These are phyloP conservation scores for Achroia grisella DNA, from an alignment of 1,140 invertebrate species.

Conservation along the genomic window DNA sequence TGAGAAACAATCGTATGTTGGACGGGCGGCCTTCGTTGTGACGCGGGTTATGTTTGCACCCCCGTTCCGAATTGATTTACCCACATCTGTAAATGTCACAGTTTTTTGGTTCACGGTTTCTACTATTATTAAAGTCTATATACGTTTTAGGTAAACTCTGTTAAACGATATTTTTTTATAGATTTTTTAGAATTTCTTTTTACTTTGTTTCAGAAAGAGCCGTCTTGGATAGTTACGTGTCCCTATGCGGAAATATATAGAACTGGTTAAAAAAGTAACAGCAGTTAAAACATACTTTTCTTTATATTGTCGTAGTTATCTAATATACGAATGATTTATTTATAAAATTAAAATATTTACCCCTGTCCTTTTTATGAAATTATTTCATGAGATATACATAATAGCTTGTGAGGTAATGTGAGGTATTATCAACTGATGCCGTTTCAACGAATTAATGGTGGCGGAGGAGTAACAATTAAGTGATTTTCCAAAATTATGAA, in stretches of 20 bases:
- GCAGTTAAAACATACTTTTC: not conserved
- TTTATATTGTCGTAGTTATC: too few species aligned
- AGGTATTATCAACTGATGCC: not conserved
- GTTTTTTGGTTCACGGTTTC: slow-evolving; percentile 26
- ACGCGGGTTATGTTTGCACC: slow-evolving; percentile 54
- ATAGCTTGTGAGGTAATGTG: too few species aligned
- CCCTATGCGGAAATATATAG: slow-evolving; percentile 22
- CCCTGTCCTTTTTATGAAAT: too few species aligned
- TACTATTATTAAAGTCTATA: slow-evolving; percentile 22
- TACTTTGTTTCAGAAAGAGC: slow-evolving; percentile 20
- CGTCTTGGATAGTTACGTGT: slow-evolving; percentile 17
- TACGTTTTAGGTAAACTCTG: not conserved
- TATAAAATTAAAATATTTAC: too few species aligned
- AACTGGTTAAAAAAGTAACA: slow-evolving; percentile 19
- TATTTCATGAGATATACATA: too few species aligned
- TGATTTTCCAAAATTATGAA: too few species aligned
- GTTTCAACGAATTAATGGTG: too few species aligned
- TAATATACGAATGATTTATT: too few species aligned
- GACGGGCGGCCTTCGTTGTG: slow-evolving; percentile 29
- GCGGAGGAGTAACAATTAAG: too few species aligned
- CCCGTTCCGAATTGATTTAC: slow-evolving; percentile 49
- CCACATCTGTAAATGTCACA: slow-evolving; percentile 59
- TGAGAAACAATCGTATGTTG: slow-evolving; percentile 40
- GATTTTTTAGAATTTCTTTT: too few species aligned
- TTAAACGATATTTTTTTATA: slow-evolving; percentile 8